A percentile compares a stretch with the other conserved stretches of the same genome.
Conservation (phyloP, 2,888 invertebrate species). For the Lasioglossum pauxillum region DNA sequence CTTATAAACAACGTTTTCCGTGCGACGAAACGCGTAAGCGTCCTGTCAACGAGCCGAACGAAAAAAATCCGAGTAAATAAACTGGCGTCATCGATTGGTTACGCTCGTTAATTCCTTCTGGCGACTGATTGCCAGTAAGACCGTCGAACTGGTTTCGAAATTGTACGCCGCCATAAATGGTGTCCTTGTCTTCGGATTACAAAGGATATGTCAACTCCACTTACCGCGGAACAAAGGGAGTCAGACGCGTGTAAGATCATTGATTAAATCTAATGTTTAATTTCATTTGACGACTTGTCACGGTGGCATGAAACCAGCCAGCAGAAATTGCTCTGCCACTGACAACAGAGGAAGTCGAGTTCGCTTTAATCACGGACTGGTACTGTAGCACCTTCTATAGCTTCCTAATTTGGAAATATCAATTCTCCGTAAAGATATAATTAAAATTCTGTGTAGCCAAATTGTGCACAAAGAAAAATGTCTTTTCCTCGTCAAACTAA, state of each 20-base stretch:
- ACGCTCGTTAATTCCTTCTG: slow-evolving; percentile 35
- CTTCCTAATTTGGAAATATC: neutral
- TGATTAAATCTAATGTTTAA: slow-evolving; percentile 48
- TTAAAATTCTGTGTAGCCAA: neutral
- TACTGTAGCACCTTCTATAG: neutral
- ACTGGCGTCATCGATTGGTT: slow-evolving; percentile 48
- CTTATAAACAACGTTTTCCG: slow-evolving; percentile 16
- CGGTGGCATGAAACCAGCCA: neutral
- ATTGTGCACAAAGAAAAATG: no score
- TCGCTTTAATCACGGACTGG: neutral
- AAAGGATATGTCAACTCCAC: slow-evolving; percentile 23
- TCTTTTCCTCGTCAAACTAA: no score
- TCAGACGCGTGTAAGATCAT: slow-evolving; percentile 34
- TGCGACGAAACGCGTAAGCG: slow-evolving; percentile 10
- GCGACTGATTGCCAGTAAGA: slow-evolving; percentile 36
- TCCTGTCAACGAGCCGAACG: neutral
- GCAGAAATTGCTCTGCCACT: neutral
- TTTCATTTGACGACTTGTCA: slow-evolving; percentile 25
- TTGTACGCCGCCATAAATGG: slow-evolving; percentile 45
- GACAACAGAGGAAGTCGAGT: neutral
- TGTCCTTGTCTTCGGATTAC: slow-evolving; percentile 45
- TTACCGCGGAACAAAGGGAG: slow-evolving; percentile 28
- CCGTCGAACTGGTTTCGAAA: slow-evolving; percentile 52
- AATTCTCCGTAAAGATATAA: neutral
- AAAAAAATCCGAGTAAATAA: neutral